Conservation (phyloP, 23 tunicate species). For the Clavelina lepadiformis region DNA sequence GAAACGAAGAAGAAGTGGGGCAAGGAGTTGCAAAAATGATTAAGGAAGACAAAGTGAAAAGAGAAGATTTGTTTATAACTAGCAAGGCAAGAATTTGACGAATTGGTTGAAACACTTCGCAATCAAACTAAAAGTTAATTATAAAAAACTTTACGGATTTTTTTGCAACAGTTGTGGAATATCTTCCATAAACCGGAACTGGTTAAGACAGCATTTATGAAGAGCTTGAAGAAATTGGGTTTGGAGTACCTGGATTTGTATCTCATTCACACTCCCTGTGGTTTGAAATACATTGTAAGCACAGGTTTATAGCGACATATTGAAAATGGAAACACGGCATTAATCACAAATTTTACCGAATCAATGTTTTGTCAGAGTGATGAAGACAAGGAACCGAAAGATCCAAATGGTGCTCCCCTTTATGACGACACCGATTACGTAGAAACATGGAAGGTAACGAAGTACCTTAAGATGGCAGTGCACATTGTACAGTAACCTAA, state of each 20-base stretch:
- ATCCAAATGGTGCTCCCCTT: constrained; percentile 27
- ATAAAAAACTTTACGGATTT: no score
- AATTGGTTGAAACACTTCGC: no score
- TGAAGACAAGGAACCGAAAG: constrained; percentile 24
- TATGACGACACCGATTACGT: constrained; percentile 51
- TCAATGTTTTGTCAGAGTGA: no score
- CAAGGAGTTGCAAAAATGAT: constrained; percentile 19
- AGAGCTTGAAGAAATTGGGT: constrained; percentile 45
- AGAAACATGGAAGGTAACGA: constrained; percentile 89
- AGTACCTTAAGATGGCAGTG: no score
- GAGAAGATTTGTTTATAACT: constrained; percentile 48
- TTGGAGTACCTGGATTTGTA: constrained; percentile 77
- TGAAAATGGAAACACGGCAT: no score
- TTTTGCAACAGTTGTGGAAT: constrained; percentile 95
- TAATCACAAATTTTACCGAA: no score
- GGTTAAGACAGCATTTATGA: constrained; percentile 28
- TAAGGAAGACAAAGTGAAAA: constrained; percentile 31
- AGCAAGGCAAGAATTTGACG: constrained; percentile 54
- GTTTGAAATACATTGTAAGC: background rate
- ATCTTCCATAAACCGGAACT: constrained; percentile 59
- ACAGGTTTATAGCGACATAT: no score
- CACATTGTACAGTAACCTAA: no score
- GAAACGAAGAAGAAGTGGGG: constrained; percentile 46
- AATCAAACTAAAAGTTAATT: no score
- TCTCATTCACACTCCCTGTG: constrained; percentile 81